Evolutionary conservation across 2,888 invertebrate genomes (phyloP), one percentile per base, ranked within the genome.

Genomic region (Dyspetes luteomarginatus): DNA sequence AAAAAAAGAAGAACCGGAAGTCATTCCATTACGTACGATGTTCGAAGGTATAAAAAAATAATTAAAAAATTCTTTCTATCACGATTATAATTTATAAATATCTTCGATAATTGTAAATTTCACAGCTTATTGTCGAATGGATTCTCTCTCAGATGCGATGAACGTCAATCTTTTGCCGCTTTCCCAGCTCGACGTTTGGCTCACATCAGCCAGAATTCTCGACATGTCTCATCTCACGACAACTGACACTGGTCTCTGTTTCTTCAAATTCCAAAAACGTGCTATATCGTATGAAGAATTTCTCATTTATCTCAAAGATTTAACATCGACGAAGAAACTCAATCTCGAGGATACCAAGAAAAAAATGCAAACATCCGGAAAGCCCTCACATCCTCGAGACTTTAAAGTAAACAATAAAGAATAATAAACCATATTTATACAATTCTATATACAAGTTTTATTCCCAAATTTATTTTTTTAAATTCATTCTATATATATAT

Each of bases 231-330:
- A 84, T 2, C 52, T 90, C 0, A 89, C 89, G 0, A 86, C 87
- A 2, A 90, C 89, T 0, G 88, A 90, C 17, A 89, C 88, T 1
- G 90, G 89, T 22, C 43, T 89, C 3, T 85, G 85, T 30, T 90
- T 90, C 67, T 88, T 90, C 41, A 88, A 90, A 78, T 90, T 89
- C 78, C 87, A 87, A 2, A 89, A 89, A 79, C 85, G 90, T 30
- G 90, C 90, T 0, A 72, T 90, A 7, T 78, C 83, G 1, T 89
- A 84, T 52, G 82, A 88, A 0, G 87, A 90, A 55, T 90, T 88
- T 72, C 79, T 88, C 12, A 28, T 30, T 0, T 90, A 85, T 45
- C 64, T 90, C 22, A 75, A 84, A 58, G 87, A 89, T 24, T 50
- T 90, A 50, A 86, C 88, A 0, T 55, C 75, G 0, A 58, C 75